A percentile compares a stretch with the other conserved stretches of the same genome.
phyloP scores from a whole-genome alignment of 2,888 invertebrate genomes.

The Melieria picta region DNA sequence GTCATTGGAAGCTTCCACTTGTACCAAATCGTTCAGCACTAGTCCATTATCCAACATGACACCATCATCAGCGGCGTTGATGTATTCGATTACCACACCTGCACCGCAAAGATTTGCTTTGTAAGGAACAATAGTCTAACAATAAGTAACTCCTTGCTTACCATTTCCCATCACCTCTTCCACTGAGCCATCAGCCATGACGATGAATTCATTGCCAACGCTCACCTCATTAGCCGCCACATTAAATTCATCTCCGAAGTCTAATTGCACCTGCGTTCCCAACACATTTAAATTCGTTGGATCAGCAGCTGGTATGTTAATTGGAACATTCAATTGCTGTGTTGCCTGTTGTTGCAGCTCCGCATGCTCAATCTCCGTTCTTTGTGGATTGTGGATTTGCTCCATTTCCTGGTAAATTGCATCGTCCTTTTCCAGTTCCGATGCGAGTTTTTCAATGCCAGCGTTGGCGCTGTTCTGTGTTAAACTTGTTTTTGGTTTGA shows the following conservation, averaged over 20 bases:
- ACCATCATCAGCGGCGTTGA: slow-evolving; percentile 47
- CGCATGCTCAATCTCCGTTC: not conserved
- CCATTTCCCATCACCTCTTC: slow-evolving; percentile 53
- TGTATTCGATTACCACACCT: slow-evolving; percentile 59
- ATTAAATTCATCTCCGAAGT: slow-evolving; percentile 32
- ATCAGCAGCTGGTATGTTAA: slow-evolving; percentile 3
- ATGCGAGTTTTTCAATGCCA: not conserved
- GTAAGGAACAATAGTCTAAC: not conserved
- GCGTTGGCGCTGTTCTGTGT: not conserved
- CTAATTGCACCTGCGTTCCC: slow-evolving; percentile 12
- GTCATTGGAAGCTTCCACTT: slow-evolving; percentile 28
- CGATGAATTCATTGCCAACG: slow-evolving; percentile 56
- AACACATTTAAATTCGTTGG: no score
- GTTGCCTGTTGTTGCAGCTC: not conserved
- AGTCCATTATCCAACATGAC: slow-evolving; percentile 39
- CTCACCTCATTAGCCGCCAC: slow-evolving; percentile 43
- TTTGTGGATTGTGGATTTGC: slow-evolving; percentile 18
- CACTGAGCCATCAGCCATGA: slow-evolving; percentile 56
- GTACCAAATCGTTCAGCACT: slow-evolving; percentile 40
- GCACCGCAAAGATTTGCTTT: not conserved
- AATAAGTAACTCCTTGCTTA: slow-evolving; percentile 4
- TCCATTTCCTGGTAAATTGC: slow-evolving; percentile 21
- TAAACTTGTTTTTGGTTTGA: slow-evolving; percentile 44
- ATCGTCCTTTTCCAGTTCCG: slow-evolving; percentile 10
- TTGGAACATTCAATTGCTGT: not conserved